Evolutionary conservation across 2,113 vertebrate genomes (phyloP).

Genomic region (Recurvirostra avosetta): DNA sequence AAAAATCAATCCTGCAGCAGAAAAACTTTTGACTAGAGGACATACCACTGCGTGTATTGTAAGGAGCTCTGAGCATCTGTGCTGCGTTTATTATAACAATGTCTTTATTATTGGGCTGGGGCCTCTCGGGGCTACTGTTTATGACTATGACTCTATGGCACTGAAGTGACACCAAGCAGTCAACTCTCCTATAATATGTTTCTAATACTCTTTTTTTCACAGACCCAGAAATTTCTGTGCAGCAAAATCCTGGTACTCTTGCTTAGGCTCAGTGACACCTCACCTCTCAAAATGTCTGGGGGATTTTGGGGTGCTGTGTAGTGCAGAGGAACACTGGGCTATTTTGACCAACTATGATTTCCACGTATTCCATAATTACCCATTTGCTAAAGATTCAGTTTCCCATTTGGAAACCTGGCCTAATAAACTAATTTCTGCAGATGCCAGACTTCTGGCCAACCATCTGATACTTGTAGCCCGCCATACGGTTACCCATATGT

Average conservation of each 20-base stretch:
- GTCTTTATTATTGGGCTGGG: background rate
- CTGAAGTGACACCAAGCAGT: background rate
- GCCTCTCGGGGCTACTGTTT: background rate
- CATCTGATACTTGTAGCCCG: constrained; percentile 41
- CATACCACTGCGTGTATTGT: background rate
- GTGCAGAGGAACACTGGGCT: background rate
- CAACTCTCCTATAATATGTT: background rate
- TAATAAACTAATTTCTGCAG: constrained; percentile 50
- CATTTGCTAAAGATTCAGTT: constrained; percentile 19
- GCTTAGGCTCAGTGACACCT: background rate
- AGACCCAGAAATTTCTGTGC: background rate
- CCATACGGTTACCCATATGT: constrained; percentile 49
- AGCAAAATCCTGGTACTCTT: background rate
- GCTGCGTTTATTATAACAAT: constrained; percentile 23
- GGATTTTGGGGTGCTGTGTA: background rate
- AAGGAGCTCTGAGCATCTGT: constrained; percentile 30
- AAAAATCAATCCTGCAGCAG: background rate
- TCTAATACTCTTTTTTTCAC: background rate
- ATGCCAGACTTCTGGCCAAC: constrained; percentile 43
- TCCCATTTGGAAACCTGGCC: constrained; percentile 9
- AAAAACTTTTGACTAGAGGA: background rate
- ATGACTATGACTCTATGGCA: background rate
- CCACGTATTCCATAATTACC: background rate
- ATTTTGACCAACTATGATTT: background rate
- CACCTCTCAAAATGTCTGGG: background rate